Percentiles rank a stretch among this genome's conserved stretches.
phyloP scores from a whole-genome alignment of 2,888 invertebrate species.

The Diarsia dahlii region DNA sequence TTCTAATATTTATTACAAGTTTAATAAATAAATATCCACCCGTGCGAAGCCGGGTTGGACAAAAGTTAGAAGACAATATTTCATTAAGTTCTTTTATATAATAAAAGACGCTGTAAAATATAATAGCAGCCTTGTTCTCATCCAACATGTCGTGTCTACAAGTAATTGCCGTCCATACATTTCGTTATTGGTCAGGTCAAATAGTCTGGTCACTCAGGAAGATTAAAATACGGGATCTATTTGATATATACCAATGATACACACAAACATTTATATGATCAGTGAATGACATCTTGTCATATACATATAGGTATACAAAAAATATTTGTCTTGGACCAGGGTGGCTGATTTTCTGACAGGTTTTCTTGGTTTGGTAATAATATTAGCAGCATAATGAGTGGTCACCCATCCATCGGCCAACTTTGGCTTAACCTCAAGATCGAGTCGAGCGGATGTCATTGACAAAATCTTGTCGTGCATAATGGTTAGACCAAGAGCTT shows the following conservation, averaged over 20 bases:
- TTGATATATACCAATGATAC: not conserved
- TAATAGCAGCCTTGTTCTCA: not conserved
- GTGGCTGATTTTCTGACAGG: not conserved
- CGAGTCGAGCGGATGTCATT: too few relatives aligned
- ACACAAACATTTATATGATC: not conserved
- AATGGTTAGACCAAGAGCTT: too few relatives aligned
- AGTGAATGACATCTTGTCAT: not conserved
- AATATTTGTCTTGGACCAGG: not conserved
- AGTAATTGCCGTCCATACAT: slow-evolving; percentile 46
- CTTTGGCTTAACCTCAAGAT: too few relatives aligned
- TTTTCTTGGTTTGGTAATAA: not conserved
- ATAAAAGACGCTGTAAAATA: slow-evolving; percentile 6
- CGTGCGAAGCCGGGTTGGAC: too few relatives aligned
- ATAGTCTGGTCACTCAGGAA: slow-evolving; percentile 41
- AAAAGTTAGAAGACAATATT: not conserved
- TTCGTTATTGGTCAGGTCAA: slow-evolving; percentile 40
- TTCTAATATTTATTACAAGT: too few relatives aligned
- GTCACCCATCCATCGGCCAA: too few relatives aligned
- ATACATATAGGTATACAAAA: slow-evolving; percentile 10
- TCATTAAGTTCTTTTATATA: not conserved
- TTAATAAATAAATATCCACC: not conserved
- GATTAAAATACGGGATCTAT: slow-evolving; percentile 35
- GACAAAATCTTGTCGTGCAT: too few relatives aligned
- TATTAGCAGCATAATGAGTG: too few relatives aligned
- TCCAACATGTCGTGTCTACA: slow-evolving; percentile 30